Evolutionary conservation across 2,888 invertebrate species (phyloP).

Genomic region (Ichneumoninae sp.): DNA sequence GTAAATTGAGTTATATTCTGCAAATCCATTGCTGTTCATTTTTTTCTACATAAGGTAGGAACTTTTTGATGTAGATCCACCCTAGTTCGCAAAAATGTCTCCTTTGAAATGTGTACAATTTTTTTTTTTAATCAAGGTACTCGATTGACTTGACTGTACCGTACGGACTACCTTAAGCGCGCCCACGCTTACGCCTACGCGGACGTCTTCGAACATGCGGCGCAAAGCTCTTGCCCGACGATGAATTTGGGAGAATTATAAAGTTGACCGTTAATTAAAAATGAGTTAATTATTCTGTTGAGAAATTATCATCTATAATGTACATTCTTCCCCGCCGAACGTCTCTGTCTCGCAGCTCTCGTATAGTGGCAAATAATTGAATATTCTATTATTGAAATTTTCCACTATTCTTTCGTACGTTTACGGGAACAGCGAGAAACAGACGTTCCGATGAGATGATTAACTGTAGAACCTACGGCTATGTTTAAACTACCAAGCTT

Average conservation of each 20-base stretch:
- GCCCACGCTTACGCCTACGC: no score
- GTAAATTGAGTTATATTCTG: no score
- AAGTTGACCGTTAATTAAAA: not conserved
- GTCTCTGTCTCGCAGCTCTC: not conserved
- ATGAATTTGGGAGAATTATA: not conserved
- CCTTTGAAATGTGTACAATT: no score
- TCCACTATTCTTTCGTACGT: not conserved
- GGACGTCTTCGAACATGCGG: not conserved
- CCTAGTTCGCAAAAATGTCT: no score
- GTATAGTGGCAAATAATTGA: not conserved
- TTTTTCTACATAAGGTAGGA: no score
- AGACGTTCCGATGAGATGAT: not conserved
- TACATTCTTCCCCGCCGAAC: not conserved
- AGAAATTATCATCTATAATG: not conserved
- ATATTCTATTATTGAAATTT: not conserved
- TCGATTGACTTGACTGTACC: no score
- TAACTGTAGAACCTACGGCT: not conserved
- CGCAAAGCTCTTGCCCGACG: not conserved
- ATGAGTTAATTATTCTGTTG: not conserved
- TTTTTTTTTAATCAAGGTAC: no score
- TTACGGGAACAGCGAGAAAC: not conserved
- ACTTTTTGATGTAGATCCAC: no score
- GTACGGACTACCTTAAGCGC: no score
- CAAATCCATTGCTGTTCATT: no score
- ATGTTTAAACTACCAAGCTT: not conserved